Conservation (phyloP, 1,140 invertebrate genomes). For the Hirudo medicinalis region DNA sequence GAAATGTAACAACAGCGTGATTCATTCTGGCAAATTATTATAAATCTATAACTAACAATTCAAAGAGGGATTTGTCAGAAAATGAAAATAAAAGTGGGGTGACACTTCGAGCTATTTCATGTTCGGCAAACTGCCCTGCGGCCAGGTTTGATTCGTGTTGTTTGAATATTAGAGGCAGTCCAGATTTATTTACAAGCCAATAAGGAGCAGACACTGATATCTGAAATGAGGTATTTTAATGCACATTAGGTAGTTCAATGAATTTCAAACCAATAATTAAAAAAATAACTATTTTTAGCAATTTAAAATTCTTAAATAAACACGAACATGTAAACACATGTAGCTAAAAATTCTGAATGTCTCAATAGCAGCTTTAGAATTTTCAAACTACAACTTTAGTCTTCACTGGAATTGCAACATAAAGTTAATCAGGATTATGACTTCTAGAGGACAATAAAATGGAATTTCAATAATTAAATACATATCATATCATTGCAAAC, state of each 20-base stretch:
- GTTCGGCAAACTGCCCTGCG: conserved; percentile 85
- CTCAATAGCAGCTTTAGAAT: no score
- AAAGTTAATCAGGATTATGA: neutral
- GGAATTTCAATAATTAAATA: no score
- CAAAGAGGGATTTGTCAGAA: conserved; percentile 61
- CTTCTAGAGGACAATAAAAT: conserved; percentile 11
- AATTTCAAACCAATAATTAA: no score
- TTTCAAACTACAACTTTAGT: no score
- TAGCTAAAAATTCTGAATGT: no score
- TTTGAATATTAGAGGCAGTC: conserved; percentile 78
- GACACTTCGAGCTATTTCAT: conserved; percentile 78
- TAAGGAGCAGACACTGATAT: conserved; percentile 69
- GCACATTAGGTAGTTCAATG: neutral
- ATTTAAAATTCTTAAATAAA: no score
- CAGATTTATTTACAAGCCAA: conserved; percentile 91
- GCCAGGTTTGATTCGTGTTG: conserved; percentile 65
- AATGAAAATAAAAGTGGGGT: conserved; percentile 87
- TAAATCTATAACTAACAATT: conserved; percentile 29
- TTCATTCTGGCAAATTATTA: no score
- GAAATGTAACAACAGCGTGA: neutral
- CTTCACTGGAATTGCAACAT: neutral
- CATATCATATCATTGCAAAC: no score
- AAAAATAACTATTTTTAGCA: no score
- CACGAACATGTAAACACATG: no score
- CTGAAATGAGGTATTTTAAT: conserved; percentile 40